Base-by-base conservation (phyloP, 2,797 vertebrate genomes). In the Schizothorax lantsangensis region DNA sequence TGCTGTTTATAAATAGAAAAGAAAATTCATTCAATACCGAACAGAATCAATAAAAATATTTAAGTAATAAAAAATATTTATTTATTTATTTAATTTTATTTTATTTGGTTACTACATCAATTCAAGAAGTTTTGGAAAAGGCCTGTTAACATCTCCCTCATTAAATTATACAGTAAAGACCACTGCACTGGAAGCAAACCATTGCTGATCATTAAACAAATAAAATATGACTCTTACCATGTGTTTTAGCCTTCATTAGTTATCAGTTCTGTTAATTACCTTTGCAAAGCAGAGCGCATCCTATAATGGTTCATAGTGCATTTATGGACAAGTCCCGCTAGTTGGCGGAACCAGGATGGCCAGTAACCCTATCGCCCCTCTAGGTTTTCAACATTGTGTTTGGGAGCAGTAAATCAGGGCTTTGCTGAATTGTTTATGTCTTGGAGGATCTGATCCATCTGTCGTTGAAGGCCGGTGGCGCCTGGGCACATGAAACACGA, bases 401-500 rank as follows among this genome's bases (percentile, higher is more conserved):
- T 88, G 59, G 59, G 54, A 82, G 84, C 57, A 77, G 52, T 88
- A 84, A 91, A 86, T 91, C 83, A 87, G 88, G 36, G 87, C 83
- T 79, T 81, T n/a, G 30, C 33, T 83, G 74, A 88, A 88, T 74
- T 89, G 87, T 91, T 91, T 89, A 86, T 81, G 87, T 89, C 89
- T 87, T 90, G 75, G 66, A 90, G 81, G 77, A 91, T 89, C 77
- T 57, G 43, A 52, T 84, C 66, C 30, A 89, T 86, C 81, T 82
- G 90, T 86, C 89, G 88, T 26, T 30, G 87, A 86, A 91, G 88
- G 91, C 90, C 89, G 89, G 71, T 87, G 86, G 3, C 84, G 87
- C 88, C 75, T 84, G 87, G 86, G 77, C 79, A 86, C 87, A 64
- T 86, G 89, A 90, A 82, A 88, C 72, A 84, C 7, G 64, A 82